A percentile compares a stretch with the other conserved stretches of the same genome.
These are phyloP conservation scores for Chionodraco myersi DNA, from an alignment of 2,113 vertebrate genomes.

Conservation along the genomic window DNA sequence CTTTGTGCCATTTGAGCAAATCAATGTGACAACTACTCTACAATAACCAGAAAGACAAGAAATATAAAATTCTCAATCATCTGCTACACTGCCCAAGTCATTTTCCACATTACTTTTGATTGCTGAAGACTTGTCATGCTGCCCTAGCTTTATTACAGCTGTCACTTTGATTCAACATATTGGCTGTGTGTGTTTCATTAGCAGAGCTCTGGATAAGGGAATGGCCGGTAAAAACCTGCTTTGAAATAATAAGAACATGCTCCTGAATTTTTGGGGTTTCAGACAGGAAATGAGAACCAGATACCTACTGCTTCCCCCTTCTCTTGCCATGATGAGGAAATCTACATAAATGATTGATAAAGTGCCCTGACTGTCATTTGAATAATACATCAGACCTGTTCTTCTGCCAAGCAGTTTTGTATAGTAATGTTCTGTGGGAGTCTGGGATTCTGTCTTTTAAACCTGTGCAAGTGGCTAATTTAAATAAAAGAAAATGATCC, in stretches of 20 bases:
- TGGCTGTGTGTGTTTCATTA: constrained; percentile 9
- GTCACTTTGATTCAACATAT: constrained; percentile 33
- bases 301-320: constrained; percentile 38
- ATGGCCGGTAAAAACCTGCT: constrained; percentile 9
- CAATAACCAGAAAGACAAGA: constrained; percentile 9
- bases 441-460: constrained; percentile 33
- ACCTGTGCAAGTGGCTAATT: constrained; percentile 39
- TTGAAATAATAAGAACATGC: constrained; percentile 13
- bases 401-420: constrained; percentile 56
- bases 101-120: constrained; percentile 33
- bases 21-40: background rate
- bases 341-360: constrained; percentile 78
- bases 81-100: constrained; percentile 4
- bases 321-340: constrained; percentile 63
- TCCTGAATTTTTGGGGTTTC: background rate
- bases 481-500: constrained; percentile 35
- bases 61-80: constrained; percentile 33
- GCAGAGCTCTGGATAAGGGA: constrained; percentile 4
- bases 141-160: constrained; percentile 21
- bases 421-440: constrained; percentile 40
- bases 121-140: constrained; percentile 18
- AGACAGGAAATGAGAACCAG: constrained; percentile 14
- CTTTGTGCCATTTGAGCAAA: constrained; percentile 13
- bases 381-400: constrained; percentile 72
- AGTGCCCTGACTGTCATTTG: constrained; percentile 71